Conservation (phyloP, 2,113 vertebrate species). For the Panthera leo region DNA sequence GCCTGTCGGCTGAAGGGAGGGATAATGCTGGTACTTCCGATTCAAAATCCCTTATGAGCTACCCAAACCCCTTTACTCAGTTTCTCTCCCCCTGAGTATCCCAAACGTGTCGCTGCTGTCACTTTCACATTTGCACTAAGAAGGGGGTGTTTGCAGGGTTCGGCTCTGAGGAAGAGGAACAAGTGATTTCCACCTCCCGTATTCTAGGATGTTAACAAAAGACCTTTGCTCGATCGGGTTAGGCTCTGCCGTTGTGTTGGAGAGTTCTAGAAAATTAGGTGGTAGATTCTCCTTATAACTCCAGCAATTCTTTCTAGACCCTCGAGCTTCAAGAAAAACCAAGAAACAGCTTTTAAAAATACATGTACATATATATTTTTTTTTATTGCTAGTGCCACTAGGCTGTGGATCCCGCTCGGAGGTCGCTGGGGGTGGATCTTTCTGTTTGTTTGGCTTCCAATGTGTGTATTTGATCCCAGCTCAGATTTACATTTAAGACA, state of each 20-base stretch:
- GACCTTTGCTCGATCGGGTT: not conserved
- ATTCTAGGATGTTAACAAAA: not conserved
- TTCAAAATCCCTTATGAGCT: not conserved
- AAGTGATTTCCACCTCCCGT: not conserved
- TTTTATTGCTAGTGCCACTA: conserved; percentile 35
- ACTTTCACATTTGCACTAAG: not conserved
- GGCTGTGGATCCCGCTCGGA: not conserved
- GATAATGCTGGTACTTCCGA: not conserved
- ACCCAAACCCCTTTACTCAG: not conserved
- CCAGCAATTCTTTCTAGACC: not conserved
- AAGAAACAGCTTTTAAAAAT: not conserved
- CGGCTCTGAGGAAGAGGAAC: not conserved
- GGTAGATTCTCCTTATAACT: not conserved
- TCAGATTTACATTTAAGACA: conserved; percentile 61
- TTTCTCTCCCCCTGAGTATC: not conserved
- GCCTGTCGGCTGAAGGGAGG: not conserved
- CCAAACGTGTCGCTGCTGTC: not conserved
- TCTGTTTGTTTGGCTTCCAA: conserved; percentile 65
- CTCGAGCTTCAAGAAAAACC: not conserved
- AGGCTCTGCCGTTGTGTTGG: not conserved
- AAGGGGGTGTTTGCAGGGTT: not conserved
- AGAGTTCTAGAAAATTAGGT: conserved; percentile 14
- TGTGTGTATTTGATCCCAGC: conserved; percentile 59
- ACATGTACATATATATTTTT: too few relatives aligned
- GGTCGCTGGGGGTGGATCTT: not conserved